phyloP scores from a whole-genome alignment of 2,797 vertebrate species.

The Onychomys leucogaster region DNA sequence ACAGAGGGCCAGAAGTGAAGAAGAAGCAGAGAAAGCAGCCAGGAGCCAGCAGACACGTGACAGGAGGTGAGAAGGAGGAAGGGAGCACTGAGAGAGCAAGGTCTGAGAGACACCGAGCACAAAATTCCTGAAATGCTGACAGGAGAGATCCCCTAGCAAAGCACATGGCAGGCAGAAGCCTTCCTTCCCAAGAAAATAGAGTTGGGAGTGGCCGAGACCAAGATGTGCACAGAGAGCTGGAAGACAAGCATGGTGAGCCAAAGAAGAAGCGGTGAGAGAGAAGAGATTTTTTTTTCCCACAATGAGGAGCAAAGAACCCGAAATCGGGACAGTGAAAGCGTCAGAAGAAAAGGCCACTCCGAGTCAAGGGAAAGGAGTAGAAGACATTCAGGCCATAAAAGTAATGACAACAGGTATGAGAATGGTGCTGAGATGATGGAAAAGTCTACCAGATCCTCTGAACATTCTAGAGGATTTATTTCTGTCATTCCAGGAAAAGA shows the following conservation, averaged over 20 bases:
- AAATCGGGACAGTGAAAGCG: slow-evolving; percentile 86
- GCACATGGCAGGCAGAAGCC: slow-evolving; percentile 76
- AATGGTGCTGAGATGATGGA: slow-evolving; percentile 86
- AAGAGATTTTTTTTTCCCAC: slow-evolving; percentile 85
- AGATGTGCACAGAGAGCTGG: slow-evolving; percentile 78
- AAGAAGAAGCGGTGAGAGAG: slow-evolving; percentile 84
- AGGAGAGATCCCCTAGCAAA: slow-evolving; percentile 82
- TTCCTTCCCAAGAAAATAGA: slow-evolving; percentile 82
- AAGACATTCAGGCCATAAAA: slow-evolving; percentile 81
- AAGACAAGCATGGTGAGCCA: slow-evolving; percentile 84
- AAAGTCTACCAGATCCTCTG: slow-evolving; percentile 80
- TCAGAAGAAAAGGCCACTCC: slow-evolving; percentile 86
- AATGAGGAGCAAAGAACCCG: slow-evolving; percentile 83
- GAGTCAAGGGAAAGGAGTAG: slow-evolving; percentile 87
- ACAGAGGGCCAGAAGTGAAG: slow-evolving; percentile 87
- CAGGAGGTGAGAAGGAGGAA: slow-evolving; percentile 85
- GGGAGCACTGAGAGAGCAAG: slow-evolving; percentile 81
- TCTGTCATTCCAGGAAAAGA: too few species aligned
- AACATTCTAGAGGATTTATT: slow-evolving; percentile 86
- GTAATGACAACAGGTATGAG: slow-evolving; percentile 81
- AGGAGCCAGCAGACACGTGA: slow-evolving; percentile 85
- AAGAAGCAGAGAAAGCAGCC: slow-evolving; percentile 81
- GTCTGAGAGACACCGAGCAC: slow-evolving; percentile 82
- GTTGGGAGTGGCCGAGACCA: slow-evolving; percentile 82
- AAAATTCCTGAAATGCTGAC: slow-evolving; percentile 75